Conservation (phyloP, 1,140 invertebrate genomes). For the Cylas formicarius region DNA sequence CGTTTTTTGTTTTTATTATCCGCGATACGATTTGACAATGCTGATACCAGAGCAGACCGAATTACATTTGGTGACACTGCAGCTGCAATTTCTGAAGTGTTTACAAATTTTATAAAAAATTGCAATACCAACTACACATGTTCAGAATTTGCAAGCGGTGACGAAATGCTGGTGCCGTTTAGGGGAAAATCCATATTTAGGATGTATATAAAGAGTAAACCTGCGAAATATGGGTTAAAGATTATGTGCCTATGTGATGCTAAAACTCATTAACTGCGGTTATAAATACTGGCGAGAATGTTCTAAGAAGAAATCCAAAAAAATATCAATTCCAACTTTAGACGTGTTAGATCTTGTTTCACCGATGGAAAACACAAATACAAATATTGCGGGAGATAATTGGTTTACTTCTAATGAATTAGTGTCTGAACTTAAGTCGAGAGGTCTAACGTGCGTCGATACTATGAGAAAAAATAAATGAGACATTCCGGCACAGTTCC, state of each 20-base stretch:
- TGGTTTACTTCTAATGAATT: slow-evolving; percentile 12
- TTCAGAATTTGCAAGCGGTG: slow-evolving; percentile 6
- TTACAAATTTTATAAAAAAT: slow-evolving; percentile 16
- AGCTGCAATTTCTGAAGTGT: slow-evolving; percentile 15
- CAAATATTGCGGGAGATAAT: slow-evolving; percentile 12
- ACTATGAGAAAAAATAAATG: slow-evolving; percentile 14
- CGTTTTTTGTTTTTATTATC: slow-evolving; percentile 14
- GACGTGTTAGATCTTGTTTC: slow-evolving; percentile 10
- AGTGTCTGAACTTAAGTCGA: slow-evolving; percentile 2
- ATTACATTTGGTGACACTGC: slow-evolving; percentile 4
- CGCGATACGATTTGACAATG: slow-evolving; percentile 15
- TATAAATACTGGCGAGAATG: slow-evolving; percentile 10
- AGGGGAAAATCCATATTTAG: slow-evolving; percentile 9
- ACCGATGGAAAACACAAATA: slow-evolving; percentile 13
- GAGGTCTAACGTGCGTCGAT: slow-evolving; percentile 8
- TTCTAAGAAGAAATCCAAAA: slow-evolving; percentile 3
- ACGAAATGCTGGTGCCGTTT: slow-evolving; percentile 14
- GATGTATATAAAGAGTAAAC: slow-evolving; percentile 17
- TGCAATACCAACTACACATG: slow-evolving; percentile 11
- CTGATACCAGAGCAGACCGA: slow-evolving; percentile 11
- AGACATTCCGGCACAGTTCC: slow-evolving; percentile 6
- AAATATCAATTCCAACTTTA: slow-evolving; percentile 13
- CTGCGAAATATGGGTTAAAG: slow-evolving; percentile 11
- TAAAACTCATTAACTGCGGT: slow-evolving; percentile 10
- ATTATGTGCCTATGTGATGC: slow-evolving; percentile 9